Conservation (phyloP, 2,888 invertebrate species). For the Nomada fucata region DNA sequence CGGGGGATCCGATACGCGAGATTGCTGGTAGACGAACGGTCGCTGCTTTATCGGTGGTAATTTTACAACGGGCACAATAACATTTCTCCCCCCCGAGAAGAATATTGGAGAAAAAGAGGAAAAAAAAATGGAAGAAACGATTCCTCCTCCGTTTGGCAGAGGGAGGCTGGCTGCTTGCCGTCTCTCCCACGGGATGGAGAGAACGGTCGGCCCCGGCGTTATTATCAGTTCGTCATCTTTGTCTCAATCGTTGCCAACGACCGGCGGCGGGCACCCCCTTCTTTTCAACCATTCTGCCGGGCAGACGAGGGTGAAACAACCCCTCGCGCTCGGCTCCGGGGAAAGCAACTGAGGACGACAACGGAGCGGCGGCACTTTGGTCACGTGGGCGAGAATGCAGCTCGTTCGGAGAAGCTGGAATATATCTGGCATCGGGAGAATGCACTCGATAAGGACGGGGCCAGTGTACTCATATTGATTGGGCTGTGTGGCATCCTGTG, state of each 20-base stretch:
- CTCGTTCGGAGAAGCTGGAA: slow-evolving; percentile 40
- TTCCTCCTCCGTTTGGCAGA: slow-evolving; percentile 15
- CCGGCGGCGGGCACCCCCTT: not conserved
- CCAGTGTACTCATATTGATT: slow-evolving; percentile 81
- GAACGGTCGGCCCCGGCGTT: slow-evolving; percentile 37
- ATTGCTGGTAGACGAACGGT: slow-evolving; percentile 34
- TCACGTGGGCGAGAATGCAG: slow-evolving; percentile 60
- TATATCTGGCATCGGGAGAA: slow-evolving; percentile 75
- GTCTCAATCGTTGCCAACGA: slow-evolving; percentile 57
- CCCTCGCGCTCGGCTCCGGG: slow-evolving; percentile 17
- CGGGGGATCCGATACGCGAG: slow-evolving; percentile 13
- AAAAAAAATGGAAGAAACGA: slow-evolving; percentile 33
- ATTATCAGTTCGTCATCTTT: slow-evolving; percentile 70
- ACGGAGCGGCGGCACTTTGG: slow-evolving; percentile 39
- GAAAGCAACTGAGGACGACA: slow-evolving; percentile 18
- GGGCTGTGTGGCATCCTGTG: slow-evolving; percentile 81
- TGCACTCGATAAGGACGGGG: slow-evolving; percentile 76
- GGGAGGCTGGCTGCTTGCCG: not conserved
- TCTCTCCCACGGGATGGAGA: not conserved
- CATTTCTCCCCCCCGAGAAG: slow-evolving; percentile 33
- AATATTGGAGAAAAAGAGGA: slow-evolving; percentile 26
- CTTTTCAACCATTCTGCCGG: slow-evolving; percentile 42
- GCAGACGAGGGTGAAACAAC: slow-evolving; percentile 45
- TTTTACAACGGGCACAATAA: slow-evolving; percentile 56
- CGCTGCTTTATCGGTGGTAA: slow-evolving; percentile 52